Evolutionary conservation across 2,797 vertebrate species (phyloP).

Genomic region (Diplodus sargus): DNA sequence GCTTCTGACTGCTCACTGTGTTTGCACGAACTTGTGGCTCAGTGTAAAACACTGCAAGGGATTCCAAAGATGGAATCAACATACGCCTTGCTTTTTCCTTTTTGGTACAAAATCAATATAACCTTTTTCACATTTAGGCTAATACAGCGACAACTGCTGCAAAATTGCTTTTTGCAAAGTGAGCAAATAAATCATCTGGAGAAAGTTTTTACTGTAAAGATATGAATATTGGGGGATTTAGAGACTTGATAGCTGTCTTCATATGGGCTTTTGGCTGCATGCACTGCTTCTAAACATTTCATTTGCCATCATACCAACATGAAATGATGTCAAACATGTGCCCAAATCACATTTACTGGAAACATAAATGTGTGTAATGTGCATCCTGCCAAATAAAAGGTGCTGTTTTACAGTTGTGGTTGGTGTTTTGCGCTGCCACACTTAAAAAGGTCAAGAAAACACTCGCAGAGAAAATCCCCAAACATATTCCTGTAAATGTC

Average conservation of each 20-base stretch:
- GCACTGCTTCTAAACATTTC: neutral
- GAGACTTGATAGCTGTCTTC: slow-evolving; percentile 17
- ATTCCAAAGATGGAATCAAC: neutral
- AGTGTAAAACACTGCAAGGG: neutral
- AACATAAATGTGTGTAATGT: slow-evolving; percentile 16
- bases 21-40: neutral
- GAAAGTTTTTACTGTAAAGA: neutral
- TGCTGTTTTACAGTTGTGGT: neutral
- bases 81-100: slow-evolving; percentile 4
- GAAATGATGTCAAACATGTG: slow-evolving; percentile 20
- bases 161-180: neutral
- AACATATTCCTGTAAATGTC: slow-evolving; percentile 35
- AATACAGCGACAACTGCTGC: neutral
- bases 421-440: slow-evolving; percentile 1
- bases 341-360: slow-evolving; percentile 18
- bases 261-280: slow-evolving; percentile 7
- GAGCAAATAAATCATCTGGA: slow-evolving; percentile 2
- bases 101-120: neutral
- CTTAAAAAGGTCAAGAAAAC: slow-evolving; percentile 30
- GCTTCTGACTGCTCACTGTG: neutral
- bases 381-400: slow-evolving; percentile 24
- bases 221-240: slow-evolving; percentile 16
- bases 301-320: neutral
- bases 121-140: slow-evolving; percentile 3
- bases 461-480: slow-evolving; percentile 4